Evolutionary conservation across 2,888 invertebrate genomes (phyloP), one percentile per base, ranked within the genome.

Genomic region (Platycnemis pennipes): DNA sequence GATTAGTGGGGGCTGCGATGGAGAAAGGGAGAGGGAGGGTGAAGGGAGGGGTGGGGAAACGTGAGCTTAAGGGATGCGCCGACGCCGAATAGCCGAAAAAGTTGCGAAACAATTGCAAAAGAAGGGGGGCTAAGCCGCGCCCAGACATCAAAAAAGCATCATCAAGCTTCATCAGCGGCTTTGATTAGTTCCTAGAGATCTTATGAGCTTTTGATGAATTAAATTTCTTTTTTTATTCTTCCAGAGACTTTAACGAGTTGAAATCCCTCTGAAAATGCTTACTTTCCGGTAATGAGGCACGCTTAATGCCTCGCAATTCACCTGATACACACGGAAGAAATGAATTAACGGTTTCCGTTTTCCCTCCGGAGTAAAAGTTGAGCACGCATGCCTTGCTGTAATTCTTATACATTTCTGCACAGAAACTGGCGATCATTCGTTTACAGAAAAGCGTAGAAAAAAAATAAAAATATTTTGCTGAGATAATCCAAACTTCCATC

Each of bases 91-190:
- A 37, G 77, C n/a, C 77, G 77, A 77, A 77, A 77, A 77, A 77
- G 77, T 77, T 77, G 77, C 77, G 77, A 37, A 77, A 77, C 77
- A 77, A 37, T 77, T 37, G 77, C 7, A 37, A 37, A 77, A 37
- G 77, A 11, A 26, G n/a, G 77, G 11, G 16, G 37, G 11, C 77
- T 31, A 77, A 77, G 77, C 77, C 77, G 37, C 77, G 37, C 37
- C 31, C 37, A 77, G 77, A 77, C 37, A 77, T 77, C 77, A 77
- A 77, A 77, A 77, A 77, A 77, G 77, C 77, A 77, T 77, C 77
- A 77, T 77, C 31, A 77, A 37, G 37, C 31, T 26, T 77, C 77
- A 31, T 37, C 77, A 77, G 77, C 31, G 37, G 8, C 77, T 37
- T 77, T 77, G 77, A 77, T 77, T 77, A 77, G 31, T 37, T 77